Base-by-base conservation (phyloP, 53 echinoderm and acorn worm genomes). In the Apostichopus leukothele region DNA sequence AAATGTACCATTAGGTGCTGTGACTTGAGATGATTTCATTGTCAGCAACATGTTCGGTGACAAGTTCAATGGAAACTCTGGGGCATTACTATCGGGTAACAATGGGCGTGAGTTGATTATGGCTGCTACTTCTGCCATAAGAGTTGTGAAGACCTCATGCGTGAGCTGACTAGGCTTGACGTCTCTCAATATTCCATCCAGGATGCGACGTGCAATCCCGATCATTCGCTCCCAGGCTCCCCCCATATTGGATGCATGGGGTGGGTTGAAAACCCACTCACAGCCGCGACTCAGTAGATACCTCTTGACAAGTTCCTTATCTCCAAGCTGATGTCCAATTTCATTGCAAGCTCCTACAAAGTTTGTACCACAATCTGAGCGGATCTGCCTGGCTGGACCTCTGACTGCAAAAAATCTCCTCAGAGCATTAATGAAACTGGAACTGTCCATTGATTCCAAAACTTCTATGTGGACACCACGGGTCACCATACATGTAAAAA, bases 181-280 rank as follows among this genome's bases (percentile, higher is more conserved):
- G 23, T 23, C 23, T 76, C 74, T 93, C n/a, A 94, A 79, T 53
- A 92, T 88, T n/a, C 84, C 89, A 14, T 92, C 74, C 53, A 92
- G 86, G 67, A 94, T 68, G 61, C 86, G 89, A 12, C 92, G 79
- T 5, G 91, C 75, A 4, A 89, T 94, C 14, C 89, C 23, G 9
- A 94, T 92, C 73, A 92, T 92, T n/a, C 92, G 86, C 61, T 92
- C 91, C 91, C 91, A 90, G 18, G 89, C 86, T 10, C 91, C 92
- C 13, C 94, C 94, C 14, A 86, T 68, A 73, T 92, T 89, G 0
- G 92, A 92, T 0, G 92, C 91, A 0, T 79, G 76, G 19, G 94
- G 94, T 5, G 92, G 92, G 66, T 94, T 94, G 66, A 94, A 94
- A 12, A 6, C 66, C 92, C 91, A 91, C 60, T 89, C 61, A 12